Evolutionary conservation across 2,888 invertebrate genomes (phyloP).

Genomic region (Cheilosia soror): DNA sequence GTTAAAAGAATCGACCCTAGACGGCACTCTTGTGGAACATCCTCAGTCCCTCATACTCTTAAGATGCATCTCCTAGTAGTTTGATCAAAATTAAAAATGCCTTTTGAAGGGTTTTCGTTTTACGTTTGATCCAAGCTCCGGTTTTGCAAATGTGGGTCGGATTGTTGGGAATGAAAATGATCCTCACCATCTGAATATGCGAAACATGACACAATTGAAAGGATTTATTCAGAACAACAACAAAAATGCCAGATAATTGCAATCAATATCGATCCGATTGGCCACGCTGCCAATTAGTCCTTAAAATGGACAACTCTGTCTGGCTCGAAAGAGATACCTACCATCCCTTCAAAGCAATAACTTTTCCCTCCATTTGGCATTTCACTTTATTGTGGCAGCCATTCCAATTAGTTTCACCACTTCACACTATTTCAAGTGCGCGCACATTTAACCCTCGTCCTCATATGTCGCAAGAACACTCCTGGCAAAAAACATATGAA

Average conservation of each 20-base stretch:
- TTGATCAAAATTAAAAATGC: too few relatives aligned
- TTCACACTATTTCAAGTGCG: slow-evolving; percentile 55
- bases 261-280: slow-evolving; percentile 43
- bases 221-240: background rate
- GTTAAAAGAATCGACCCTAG: too few relatives aligned
- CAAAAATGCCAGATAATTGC: slow-evolving; percentile 11
- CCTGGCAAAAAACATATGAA: slow-evolving; percentile 66
- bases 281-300: slow-evolving; percentile 49
- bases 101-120: too few relatives aligned
- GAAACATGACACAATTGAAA: background rate
- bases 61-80: too few relatives aligned
- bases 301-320: slow-evolving; percentile 32
- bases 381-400: slow-evolving; percentile 65
- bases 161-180: background rate
- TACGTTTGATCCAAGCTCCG: too few relatives aligned
- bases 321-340: background rate
- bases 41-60: too few relatives aligned
- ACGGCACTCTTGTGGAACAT: too few relatives aligned
- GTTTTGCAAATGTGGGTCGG: too few relatives aligned
- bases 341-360: slow-evolving; percentile 7
- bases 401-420: slow-evolving; percentile 70
- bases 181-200: background rate
- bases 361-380: slow-evolving; percentile 50
- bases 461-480: background rate
- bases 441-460: slow-evolving; percentile 15